A percentile compares a stretch with the other conserved stretches of the same genome.
Evolutionary conservation across 1,140 invertebrate genomes (phyloP).

Genomic region (Bradynema listronoti): DNA sequence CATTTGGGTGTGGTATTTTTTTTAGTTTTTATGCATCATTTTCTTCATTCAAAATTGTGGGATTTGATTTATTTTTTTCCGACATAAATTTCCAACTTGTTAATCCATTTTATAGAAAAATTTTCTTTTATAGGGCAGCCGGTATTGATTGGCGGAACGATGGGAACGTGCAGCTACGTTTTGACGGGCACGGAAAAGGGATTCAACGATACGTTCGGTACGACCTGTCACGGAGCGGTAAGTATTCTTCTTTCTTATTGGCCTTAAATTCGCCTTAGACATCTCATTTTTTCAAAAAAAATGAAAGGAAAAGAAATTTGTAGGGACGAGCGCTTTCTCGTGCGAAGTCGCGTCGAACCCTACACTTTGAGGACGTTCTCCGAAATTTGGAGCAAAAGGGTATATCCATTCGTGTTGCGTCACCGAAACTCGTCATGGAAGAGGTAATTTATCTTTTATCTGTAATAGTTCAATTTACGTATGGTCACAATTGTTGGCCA

Average conservation of each 20-base stretch:
- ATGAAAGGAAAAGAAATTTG: too few relatives aligned
- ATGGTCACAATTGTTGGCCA: too few relatives aligned
- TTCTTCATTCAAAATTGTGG: too few relatives aligned
- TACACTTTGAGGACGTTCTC: conserved; percentile 86
- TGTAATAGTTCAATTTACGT: too few relatives aligned
- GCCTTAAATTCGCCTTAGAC: background rate
- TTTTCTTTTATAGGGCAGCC: too few relatives aligned
- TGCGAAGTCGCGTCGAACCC: conserved; percentile 88
- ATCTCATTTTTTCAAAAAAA: too few relatives aligned
- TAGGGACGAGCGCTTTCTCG: conserved; percentile 92
- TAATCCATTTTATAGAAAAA: too few relatives aligned
- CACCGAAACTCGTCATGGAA: conserved; percentile 98
- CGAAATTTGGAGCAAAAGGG: conserved; percentile 76
- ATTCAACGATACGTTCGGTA: conserved; percentile 97
- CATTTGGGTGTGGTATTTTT: too few relatives aligned
- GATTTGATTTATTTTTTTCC: too few relatives aligned
- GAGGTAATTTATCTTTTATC: too few relatives aligned
- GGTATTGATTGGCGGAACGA: conserved; percentile 95
- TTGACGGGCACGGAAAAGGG: conserved; percentile 78
- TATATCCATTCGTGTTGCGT: conserved; percentile 95
- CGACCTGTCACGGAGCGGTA: conserved; percentile 97
- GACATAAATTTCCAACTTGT: too few relatives aligned
- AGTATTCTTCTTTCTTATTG: conserved; percentile 59
- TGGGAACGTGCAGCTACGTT: conserved; percentile 99
- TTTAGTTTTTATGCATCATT: too few relatives aligned